Percentiles rank a stretch among this genome's conserved stretches.
Conservation (phyloP, 2,888 invertebrate genomes). For the Drosophila rubida region DNA sequence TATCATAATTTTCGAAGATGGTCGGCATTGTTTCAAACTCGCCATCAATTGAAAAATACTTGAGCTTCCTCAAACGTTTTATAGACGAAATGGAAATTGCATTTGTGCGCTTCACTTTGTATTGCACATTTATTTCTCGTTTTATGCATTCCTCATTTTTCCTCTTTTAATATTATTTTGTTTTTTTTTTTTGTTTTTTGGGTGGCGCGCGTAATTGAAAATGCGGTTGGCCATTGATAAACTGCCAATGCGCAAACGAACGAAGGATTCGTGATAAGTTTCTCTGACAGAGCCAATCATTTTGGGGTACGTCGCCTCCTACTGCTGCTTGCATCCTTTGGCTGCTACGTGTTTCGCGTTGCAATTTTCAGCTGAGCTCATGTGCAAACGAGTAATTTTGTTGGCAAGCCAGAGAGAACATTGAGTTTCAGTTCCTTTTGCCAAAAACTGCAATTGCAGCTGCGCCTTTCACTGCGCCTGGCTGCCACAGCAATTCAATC, state of each 20-base stretch:
- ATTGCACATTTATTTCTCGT: conserved; percentile 35
- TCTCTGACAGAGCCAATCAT: conserved; percentile 75
- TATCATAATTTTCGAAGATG: neutral
- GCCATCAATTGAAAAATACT: conserved; percentile 1
- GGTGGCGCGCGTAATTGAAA: conserved; percentile 66
- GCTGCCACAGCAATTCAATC: conserved; percentile 65
- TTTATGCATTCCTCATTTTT: conserved; percentile 20
- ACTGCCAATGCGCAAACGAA: conserved; percentile 55
- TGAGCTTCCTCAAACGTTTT: conserved; percentile 21
- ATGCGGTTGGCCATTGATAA: conserved; percentile 61
- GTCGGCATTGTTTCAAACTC: neutral
- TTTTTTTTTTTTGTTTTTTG: conserved; percentile 41
- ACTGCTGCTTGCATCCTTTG: conserved; percentile 15
- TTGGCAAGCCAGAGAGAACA: conserved; percentile 36
- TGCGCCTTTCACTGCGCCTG: conserved; percentile 16
- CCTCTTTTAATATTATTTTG: conserved; percentile 2
- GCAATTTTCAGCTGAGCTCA: conserved; percentile 82
- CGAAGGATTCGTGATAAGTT: conserved; percentile 73
- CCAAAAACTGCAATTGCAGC: conserved; percentile 34
- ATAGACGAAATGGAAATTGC: conserved; percentile 21
- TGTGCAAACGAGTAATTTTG: conserved; percentile 72
- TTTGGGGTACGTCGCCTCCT: conserved; percentile 35
- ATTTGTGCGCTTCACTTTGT: conserved; percentile 25
- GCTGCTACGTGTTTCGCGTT: conserved; percentile 77
- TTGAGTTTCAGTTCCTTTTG: conserved; percentile 31